Evolutionary conservation across 2,797 vertebrate genomes (phyloP), one percentile per base, ranked within the genome.

Genomic region (Gobio occitaniae): DNA sequence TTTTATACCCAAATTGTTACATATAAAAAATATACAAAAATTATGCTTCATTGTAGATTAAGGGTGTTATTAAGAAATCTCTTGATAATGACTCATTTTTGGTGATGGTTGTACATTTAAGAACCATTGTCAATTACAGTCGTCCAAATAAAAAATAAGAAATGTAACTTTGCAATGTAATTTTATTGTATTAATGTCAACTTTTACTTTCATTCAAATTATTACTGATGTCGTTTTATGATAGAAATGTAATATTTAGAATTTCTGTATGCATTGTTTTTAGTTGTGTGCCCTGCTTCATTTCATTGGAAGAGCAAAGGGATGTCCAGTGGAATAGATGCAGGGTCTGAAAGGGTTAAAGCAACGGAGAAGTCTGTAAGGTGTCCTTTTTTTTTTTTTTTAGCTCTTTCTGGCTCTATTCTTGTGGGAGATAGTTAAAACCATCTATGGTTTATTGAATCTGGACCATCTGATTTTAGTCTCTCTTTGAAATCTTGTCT

Each of bases 361-460:
- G 83, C 87, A 90, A 92, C 78, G 44, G 85, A 89, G 0, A 85
- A 90, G 89, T 79, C 90, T 92, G 94, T 94, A 93, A 93, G 72
- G 85, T 92, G 93, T 91, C 89, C 93, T 88, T 13, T 85, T 90
- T 92, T 93, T 92, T 88, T n/a, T 12, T 13, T 5, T 12, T 2
- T 0, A 93, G 88, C 87, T 77, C 86, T 89, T 86, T 86, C 83
- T 86, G 75, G 66, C 69, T 71, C 6, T 59, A 59, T 70, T 78
- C 50, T 72, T 50, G 29, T 56, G 29, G n/a, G 16, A 21, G 17
- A 69, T 54, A 84, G 9, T 80, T 54, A 21, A 80, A 80, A 69
- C 50, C 3, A 15, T 78, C 36, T 44, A 70, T 81, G 50, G 85
- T 89, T 89, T 83, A 54, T 65, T 56, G 85, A 84, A 82, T 82